Percentiles rank a stretch among this genome's conserved stretches.
phyloP scores from a whole-genome alignment of 2,113 vertebrate genomes.

The Myotis davidii region DNA sequence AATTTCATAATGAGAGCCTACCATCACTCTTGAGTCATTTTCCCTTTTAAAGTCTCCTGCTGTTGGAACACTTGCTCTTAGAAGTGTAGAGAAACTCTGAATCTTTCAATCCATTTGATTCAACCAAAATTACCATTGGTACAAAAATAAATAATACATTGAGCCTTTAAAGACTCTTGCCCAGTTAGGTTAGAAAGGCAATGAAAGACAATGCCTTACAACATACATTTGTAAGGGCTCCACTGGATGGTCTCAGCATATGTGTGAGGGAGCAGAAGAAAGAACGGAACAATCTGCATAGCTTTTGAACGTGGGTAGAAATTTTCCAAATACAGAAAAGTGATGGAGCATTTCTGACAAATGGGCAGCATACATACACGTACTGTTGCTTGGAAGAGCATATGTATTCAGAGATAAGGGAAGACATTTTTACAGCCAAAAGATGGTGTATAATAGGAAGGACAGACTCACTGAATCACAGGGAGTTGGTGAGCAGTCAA shows the following conservation, averaged over 20 bases:
- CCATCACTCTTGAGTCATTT: neutral
- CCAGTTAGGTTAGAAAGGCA: neutral
- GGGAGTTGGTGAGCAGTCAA: neutral
- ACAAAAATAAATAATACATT: neutral
- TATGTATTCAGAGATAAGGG: neutral
- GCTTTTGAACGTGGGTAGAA: neutral
- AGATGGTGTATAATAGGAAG: neutral
- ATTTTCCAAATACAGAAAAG: neutral
- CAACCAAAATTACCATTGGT: neutral
- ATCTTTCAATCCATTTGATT: constrained; percentile 1
- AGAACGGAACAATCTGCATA: neutral
- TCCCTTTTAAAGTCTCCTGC: neutral
- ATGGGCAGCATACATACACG: neutral
- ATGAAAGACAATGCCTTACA: neutral
- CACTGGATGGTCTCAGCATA: too few relatives aligned
- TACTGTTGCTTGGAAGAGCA: fast-evolving
- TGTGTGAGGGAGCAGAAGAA: neutral
- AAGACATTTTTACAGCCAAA: too few relatives aligned
- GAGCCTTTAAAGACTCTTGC: neutral
- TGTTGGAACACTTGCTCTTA: neutral
- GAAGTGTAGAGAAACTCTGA: constrained; percentile 14
- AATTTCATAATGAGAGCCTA: neutral
- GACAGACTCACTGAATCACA: too few relatives aligned
- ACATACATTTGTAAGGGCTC: neutral
- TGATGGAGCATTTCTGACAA: neutral